Base-by-base conservation (phyloP, 2,888 invertebrate genomes). In the Choristoneura rosaceana region DNA sequence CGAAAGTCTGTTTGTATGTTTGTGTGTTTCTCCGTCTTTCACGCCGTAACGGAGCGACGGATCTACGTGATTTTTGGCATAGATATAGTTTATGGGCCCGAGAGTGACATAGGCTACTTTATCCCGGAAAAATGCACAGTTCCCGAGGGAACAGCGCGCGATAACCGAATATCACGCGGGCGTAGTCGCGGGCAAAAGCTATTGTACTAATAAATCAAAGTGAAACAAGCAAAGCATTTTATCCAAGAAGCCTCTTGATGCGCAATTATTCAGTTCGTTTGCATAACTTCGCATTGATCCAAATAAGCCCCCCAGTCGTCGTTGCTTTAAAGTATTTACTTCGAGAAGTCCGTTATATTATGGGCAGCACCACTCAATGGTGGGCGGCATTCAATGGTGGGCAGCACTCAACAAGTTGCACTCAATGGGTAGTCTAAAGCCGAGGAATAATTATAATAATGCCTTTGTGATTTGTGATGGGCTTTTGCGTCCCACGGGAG, bases 181-280 rank as follows among this genome's bases (percentile, higher is more conserved):
- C n/a, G n/a, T n/a, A n/a, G n/a, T n/a, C n/a, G n/a, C n/a, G n/a
- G n/a, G n/a, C n/a, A n/a, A n/a, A n/a, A n/a, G n/a, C n/a, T n/a
- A n/a, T n/a, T n/a, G 33, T 34, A 34, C 7, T 10, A 34, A 59
- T 59, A 41, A 61, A 61, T 61, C 61, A 61, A 61, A 61, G 10
- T 14, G 38, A 41, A 61, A 61, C 61, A 10, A 41, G 41, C 14
- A 33, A 61, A 41, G 41, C 33, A 61, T 41, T 41, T 61, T 61
- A 41, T 41, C 61, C 61, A 15, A 41, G 17, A 61, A 61, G 61
- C 61, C 41, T 41, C 41, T 61, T 15, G 15, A 41, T 41, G 41
- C 41, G n/a, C 61, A 61, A 61, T 61, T 61, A 61, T 61, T 61
- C 61, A 41, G 61, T 61, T 17, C 41, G 41, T 61, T 61, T 61